Base-by-base conservation (phyloP, 2,113 vertebrate species). In the Sylvia atricapilla region DNA sequence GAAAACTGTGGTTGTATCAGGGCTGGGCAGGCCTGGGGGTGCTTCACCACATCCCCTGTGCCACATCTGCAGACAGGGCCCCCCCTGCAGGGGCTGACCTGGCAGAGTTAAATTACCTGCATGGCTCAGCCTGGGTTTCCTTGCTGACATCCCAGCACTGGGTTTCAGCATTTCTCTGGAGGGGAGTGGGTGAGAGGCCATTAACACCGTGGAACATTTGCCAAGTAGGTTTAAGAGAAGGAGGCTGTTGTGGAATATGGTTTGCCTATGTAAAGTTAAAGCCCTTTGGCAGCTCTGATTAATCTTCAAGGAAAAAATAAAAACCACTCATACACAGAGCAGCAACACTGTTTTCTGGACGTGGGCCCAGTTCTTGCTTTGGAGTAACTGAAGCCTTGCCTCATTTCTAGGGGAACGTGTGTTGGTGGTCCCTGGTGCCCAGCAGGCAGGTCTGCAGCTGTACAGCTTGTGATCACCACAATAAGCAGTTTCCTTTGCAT, bases 251-350 rank as follows among this genome's bases (percentile, higher is more conserved):
- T 90, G 85, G 82, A 72, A 33, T 81, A 6, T 37, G 47, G 68
- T 67, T 94, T 94, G 80, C 52, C 94, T 63, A 14, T 68, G 84
- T 70, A 49, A 92, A 77, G 76, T 59, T 91, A 77, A 84, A 84
- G 86, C 86, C 56, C 94, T 93, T 90, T 94, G 95, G 83, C 93
- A 90, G 68, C 73, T 90, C 89, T 84, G 89, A 92, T 93, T 90
- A 81, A 90, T 95, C 56, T 92, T 90, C 60, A 90, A 74, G 89
- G 20, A 53, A 53, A 64, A 78, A 63, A 44, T 81, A 4, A 67
- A 37, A 31, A 5, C 0, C 33, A 28, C 86, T 92, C 60, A 33
- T 84, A 74, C 28, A 21, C 6, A 58, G 83, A 88, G 56, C 47
- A 84, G 83, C 50, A 59, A 21, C 70, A 35, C 63, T 69, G 28